phyloP scores from a whole-genome alignment of 2,888 invertebrate species.

The Altica lythri region DNA sequence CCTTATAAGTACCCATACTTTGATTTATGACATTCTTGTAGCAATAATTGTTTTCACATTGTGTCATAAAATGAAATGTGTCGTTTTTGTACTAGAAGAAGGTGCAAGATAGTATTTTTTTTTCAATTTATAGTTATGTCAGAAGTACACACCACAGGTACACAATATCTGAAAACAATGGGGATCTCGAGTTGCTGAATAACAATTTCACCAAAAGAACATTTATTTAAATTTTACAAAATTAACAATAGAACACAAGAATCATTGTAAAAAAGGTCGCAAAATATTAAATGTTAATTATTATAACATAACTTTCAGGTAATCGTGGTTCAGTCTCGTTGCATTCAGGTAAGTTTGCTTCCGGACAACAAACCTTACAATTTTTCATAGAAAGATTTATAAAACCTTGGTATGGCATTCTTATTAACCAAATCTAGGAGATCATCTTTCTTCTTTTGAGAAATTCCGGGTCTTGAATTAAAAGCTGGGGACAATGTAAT shows the following conservation, averaged over 20 bases:
- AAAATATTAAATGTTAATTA: no score
- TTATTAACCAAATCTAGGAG: not conserved
- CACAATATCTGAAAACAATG: not conserved
- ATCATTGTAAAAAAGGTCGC: no score
- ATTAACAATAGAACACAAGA: no score
- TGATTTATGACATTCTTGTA: not conserved
- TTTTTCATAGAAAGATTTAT: slow-evolving; percentile 1
- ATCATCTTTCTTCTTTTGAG: slow-evolving; percentile 4
- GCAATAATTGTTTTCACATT: not conserved
- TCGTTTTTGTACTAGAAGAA: not conserved
- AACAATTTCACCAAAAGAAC: not conserved
- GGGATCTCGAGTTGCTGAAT: not conserved
- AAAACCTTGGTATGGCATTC: not conserved
- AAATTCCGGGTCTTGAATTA: not conserved
- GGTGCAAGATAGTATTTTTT: not conserved
- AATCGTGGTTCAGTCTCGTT: no score
- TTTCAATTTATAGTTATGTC: not conserved
- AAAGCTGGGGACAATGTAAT: not conserved
- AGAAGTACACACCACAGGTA: not conserved
- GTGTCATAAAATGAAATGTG: not conserved
- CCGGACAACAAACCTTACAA: not conserved
- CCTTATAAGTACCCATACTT: not conserved
- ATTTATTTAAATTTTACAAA: not conserved
- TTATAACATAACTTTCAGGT: no score
- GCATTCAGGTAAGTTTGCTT: no score